These are phyloP conservation scores for Spodoptera exigua DNA, from an alignment of 2,888 invertebrate species.

Conservation along the genomic window DNA sequence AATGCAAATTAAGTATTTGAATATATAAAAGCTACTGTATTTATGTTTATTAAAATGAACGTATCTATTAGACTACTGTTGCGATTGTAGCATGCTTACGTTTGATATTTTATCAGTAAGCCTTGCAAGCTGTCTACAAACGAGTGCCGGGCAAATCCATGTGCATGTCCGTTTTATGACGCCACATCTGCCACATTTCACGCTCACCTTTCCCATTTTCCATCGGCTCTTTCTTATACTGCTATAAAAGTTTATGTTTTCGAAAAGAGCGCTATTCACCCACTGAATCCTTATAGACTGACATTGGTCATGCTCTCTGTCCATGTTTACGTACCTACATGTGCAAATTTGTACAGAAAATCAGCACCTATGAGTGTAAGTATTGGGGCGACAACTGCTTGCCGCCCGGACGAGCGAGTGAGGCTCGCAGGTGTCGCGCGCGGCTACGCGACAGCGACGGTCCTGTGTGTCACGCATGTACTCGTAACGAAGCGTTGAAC, in stretches of 20 bases:
- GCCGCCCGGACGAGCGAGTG: constrained; percentile 33
- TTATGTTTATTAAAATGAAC: constrained; percentile 15
- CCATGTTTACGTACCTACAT: constrained; percentile 65
- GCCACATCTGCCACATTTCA: constrained; percentile 85
- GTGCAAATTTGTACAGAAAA: constrained; percentile 53
- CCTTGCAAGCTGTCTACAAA: background rate
- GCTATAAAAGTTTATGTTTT: constrained; percentile 84
- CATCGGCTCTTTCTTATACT: constrained; percentile 77
- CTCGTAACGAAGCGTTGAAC: constrained; percentile 80
- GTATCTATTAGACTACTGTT: constrained; percentile 7
- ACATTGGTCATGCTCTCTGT: constrained; percentile 84
- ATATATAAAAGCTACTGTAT: constrained; percentile 31
- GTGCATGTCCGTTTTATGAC: constrained; percentile 64
- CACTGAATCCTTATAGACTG: constrained; percentile 73
- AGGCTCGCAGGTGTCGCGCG: constrained; percentile 70
- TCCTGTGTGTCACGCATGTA: constrained; percentile 78
- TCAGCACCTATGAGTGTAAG: constrained; percentile 44
- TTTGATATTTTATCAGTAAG: constrained; percentile 13
- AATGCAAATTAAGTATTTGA: constrained; percentile 34
- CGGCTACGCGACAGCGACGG: constrained; percentile 60
- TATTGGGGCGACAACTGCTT: constrained; percentile 56
- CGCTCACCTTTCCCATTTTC: constrained; percentile 86
- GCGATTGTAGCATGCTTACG: constrained; percentile 5
- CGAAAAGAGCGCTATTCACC: constrained; percentile 78
- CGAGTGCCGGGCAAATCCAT: constrained; percentile 1